Evolutionary conservation across 2,797 vertebrate genomes (phyloP).

Genomic region (Ctenochaetus hawaiiensis): DNA sequence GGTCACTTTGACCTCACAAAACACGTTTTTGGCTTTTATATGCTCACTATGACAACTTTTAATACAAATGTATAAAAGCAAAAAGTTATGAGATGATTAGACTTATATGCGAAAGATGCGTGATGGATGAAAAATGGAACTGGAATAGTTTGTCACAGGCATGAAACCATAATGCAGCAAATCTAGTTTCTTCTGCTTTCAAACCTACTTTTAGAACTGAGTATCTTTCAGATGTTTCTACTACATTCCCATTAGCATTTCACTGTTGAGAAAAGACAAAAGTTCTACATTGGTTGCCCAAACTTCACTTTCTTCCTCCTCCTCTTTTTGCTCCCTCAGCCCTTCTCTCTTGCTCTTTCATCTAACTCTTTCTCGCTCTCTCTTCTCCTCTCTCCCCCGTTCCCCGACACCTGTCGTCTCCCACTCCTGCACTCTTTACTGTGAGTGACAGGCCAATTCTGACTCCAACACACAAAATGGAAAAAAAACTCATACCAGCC

Average conservation of each 20-base stretch:
- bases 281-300: conserved; percentile 28
- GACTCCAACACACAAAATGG: conserved; percentile 50
- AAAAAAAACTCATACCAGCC: conserved; percentile 40
- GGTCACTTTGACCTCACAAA: no score
- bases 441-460: conserved; percentile 80
- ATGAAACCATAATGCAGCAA: no score
- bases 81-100: no score
- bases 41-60: no score
- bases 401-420: conserved; percentile 70
- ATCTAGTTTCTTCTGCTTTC: neutral
- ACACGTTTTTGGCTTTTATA: no score
- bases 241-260: conserved; percentile 44
- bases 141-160: no score
- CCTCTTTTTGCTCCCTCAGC: conserved; percentile 43
- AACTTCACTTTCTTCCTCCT: conserved; percentile 54
- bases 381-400: conserved; percentile 33
- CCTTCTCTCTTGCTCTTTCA: conserved; percentile 47
- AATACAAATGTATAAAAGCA: no score
- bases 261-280: conserved; percentile 31
- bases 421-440: conserved; percentile 61
- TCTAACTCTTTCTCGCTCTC: conserved; percentile 62
- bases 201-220: conserved; percentile 17
- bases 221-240: conserved; percentile 1
- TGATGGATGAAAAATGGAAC: no score
- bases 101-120: no score